These are phyloP conservation scores for Haemorhous mexicanus DNA, from an alignment of 2,113 vertebrate species.

Conservation along the genomic window DNA sequence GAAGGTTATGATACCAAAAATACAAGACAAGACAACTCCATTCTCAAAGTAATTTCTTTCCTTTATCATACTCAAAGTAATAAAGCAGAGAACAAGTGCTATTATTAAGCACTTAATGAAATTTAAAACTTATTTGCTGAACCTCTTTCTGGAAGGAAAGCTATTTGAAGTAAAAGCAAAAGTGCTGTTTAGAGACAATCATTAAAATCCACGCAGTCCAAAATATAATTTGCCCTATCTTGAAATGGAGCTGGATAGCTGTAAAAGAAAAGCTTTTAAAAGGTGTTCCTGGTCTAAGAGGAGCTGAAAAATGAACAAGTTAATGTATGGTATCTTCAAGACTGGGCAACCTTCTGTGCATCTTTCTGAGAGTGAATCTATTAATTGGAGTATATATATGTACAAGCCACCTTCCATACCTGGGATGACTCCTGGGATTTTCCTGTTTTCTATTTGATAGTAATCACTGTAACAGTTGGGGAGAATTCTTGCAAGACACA, in stretches of 20 bases:
- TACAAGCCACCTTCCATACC: neutral
- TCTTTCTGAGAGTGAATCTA: neutral
- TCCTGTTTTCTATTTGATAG: neutral
- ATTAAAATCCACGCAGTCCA: neutral
- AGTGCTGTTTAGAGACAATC: neutral
- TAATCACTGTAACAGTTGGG: neutral
- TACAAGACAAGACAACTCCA: slow-evolving; percentile 96
- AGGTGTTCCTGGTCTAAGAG: neutral
- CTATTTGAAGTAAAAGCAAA: neutral
- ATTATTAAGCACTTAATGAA: neutral
- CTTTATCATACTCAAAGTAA: neutral
- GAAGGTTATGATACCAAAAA: slow-evolving; percentile 98
- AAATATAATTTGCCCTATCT: neutral
- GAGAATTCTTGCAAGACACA: neutral
- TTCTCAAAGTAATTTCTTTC: slow-evolving; percentile 86
- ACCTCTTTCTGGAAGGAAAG: neutral
- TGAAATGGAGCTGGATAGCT: neutral
- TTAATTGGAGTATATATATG: neutral
- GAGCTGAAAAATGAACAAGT: neutral
- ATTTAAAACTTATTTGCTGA: neutral
- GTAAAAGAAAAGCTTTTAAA: neutral
- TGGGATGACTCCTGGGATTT: neutral
- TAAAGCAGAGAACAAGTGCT: neutral
- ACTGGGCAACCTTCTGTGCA: neutral
- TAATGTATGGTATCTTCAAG: neutral